Conservation (phyloP, 1,140 invertebrate species). For the Lordiphosa collinella region DNA sequence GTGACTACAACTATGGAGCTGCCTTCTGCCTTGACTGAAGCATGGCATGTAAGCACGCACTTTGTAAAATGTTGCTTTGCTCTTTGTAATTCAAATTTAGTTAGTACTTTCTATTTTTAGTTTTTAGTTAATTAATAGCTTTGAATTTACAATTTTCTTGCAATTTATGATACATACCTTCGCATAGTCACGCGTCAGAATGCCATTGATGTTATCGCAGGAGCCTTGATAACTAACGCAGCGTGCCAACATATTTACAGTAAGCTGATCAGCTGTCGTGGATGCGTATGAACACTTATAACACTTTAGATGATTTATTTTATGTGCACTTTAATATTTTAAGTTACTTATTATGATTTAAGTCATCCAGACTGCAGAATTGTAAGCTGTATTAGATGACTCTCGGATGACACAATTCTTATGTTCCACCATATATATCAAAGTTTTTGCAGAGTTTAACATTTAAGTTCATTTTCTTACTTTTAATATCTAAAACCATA, state of each 20-base stretch:
- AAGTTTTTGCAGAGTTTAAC: no score
- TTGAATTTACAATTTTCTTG: slow-evolving; percentile 7
- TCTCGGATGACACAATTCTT: no score
- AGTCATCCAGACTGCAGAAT: no score
- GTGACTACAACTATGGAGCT: background rate
- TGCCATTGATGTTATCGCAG: slow-evolving; percentile 74
- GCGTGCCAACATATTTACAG: slow-evolving; percentile 66
- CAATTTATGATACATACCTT: slow-evolving; percentile 59
- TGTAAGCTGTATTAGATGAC: no score
- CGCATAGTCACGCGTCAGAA: slow-evolving; percentile 67
- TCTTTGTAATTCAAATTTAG: slow-evolving; percentile 39
- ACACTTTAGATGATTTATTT: slow-evolving; percentile 16
- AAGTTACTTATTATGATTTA: background rate
- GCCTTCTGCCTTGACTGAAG: background rate
- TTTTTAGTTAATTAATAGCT: slow-evolving; percentile 55
- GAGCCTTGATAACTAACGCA: slow-evolving; percentile 78
- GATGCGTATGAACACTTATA: background rate
- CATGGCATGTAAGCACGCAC: slow-evolving; percentile 8
- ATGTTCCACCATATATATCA: no score
- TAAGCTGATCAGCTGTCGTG: background rate
- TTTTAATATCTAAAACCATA: no score
- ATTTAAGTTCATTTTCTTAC: no score
- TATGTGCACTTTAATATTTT: background rate
- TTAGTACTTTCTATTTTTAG: slow-evolving; percentile 40
- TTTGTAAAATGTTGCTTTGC: slow-evolving; percentile 1